Evolutionary conservation across 2,888 invertebrate genomes (phyloP).

Genomic region (Pristionchus arcanus): DNA sequence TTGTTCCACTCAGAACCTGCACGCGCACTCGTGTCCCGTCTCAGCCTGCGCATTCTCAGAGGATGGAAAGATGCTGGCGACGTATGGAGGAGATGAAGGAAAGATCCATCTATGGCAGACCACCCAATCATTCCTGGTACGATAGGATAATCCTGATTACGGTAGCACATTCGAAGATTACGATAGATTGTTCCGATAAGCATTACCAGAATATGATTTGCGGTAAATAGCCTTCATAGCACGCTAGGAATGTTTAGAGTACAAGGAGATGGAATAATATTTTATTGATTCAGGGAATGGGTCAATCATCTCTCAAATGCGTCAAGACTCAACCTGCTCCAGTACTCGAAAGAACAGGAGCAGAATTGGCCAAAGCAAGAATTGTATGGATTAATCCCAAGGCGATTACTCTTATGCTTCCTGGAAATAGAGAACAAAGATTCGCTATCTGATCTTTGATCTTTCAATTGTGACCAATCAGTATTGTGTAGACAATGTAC

Average conservation of each 20-base stretch:
- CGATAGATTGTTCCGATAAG: no score
- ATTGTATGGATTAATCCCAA: slow-evolving; percentile 96
- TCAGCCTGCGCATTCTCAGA: slow-evolving; percentile 96
- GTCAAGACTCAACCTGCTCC: slow-evolving; percentile 89
- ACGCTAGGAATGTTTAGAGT: not conserved
- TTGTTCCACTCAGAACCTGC: slow-evolving; percentile 62
- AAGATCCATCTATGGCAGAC: slow-evolving; percentile 99
- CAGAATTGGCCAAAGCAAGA: slow-evolving; percentile 83
- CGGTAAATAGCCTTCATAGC: not conserved
- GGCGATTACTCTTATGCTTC: slow-evolving; percentile 93
- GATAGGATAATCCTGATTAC: slow-evolving; percentile 31
- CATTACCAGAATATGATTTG: not conserved
- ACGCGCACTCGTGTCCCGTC: slow-evolving; percentile 92
- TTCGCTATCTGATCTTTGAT: slow-evolving; percentile 67
- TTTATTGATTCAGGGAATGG: slow-evolving; percentile 87
- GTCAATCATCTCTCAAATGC: slow-evolving; percentile 96
- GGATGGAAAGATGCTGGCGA: slow-evolving; percentile 96
- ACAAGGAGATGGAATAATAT: not conserved
- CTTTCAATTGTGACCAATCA: slow-evolving; percentile 16
- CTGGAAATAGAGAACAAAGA: slow-evolving; percentile 91
- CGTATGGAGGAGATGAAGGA: slow-evolving; percentile 93
- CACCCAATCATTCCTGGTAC: slow-evolving; percentile 81
- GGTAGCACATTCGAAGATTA: not conserved
- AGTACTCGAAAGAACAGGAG: slow-evolving; percentile 81
- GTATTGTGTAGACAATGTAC: slow-evolving; percentile 42